Evolutionary conservation across 1,140 invertebrate genomes (phyloP), one percentile per base, ranked within the genome.

Genomic region (Caenorhabditis brenneri): DNA sequence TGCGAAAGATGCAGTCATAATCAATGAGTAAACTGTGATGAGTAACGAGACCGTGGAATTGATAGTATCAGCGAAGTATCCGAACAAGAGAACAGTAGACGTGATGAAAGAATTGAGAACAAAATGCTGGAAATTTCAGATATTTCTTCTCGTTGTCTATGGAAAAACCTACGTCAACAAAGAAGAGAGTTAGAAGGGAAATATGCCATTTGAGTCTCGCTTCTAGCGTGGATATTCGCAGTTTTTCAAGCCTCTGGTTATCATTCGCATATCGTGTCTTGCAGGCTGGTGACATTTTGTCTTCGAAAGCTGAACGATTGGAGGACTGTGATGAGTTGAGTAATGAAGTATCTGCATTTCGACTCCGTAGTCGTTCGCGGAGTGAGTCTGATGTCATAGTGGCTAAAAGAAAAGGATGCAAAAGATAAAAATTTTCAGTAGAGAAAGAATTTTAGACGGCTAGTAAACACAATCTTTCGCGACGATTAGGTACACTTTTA

Each of bases 281-380:
- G 65, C 65, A 74, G 6, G 42, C 65, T 42, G 65, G 65, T 3
- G 65, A 74, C 65, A 46, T 42, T 42, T 74, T 74, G 36, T 74
- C 65, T 74, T 74, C 65, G 42, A 74, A 74, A 2, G 36, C 36
- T 12, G 65, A 74, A 3, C 65, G 65, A 24, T 74, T 74, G 2
- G 65, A 74, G 3, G 65, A 29, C 10, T 42, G 36, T 74, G 65
- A 74, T 74, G 65, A 42, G 15, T 74, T 74, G 5, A 74, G 22
- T 24, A 74, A 24, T 10, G 65, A 42, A 7, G 33, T 19, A 42
- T 74, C 65, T 42, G 65, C 65, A 74, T 74, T 74, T 27, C n/a
- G 65, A 42, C n/a, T 74, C 9, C 36, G 33, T 3, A 74, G 36
- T 42, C 65, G 36, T 24, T 74, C 36, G 9, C 65, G 33, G 36